These are phyloP conservation scores for Chloroceryle aenea DNA, from an alignment of 2,113 vertebrate species.

Conservation along the genomic window DNA sequence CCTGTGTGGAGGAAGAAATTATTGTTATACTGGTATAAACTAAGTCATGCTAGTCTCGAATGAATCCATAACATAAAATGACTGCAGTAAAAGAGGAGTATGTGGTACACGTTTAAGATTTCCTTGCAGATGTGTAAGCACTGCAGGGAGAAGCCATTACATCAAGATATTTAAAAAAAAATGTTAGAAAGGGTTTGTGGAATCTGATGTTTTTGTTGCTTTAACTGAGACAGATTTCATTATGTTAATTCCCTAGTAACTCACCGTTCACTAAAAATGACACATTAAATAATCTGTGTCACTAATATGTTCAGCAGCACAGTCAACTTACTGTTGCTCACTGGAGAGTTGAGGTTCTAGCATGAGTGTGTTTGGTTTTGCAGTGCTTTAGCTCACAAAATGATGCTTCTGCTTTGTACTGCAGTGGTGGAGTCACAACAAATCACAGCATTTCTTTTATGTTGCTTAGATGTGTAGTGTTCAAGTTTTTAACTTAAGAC, in stretches of 20 bases:
- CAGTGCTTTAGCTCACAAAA: neutral
- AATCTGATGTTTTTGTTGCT: neutral
- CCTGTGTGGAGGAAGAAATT: neutral
- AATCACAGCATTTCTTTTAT: neutral
- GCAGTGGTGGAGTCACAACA: neutral
- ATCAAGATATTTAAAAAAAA: neutral
- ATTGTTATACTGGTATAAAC: neutral
- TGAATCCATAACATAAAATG: neutral
- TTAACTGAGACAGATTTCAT: neutral
- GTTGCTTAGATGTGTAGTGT: neutral
- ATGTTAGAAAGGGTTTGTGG: neutral
- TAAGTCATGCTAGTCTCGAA: neutral
- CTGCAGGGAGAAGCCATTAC: neutral
- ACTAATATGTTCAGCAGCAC: neutral
- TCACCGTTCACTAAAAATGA: accelerated
- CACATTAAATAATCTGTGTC: neutral
- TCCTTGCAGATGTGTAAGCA: neutral
- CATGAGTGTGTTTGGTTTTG: neutral
- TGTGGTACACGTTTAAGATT: neutral
- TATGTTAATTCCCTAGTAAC: neutral
- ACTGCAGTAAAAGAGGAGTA: neutral
- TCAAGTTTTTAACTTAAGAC: neutral
- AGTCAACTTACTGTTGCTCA: neutral
- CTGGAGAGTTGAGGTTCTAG: neutral
- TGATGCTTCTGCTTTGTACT: neutral